Evolutionary conservation across 2,113 vertebrate species (phyloP), one percentile per base, ranked within the genome.

Genomic region (Pygoscelis antarcticus): DNA sequence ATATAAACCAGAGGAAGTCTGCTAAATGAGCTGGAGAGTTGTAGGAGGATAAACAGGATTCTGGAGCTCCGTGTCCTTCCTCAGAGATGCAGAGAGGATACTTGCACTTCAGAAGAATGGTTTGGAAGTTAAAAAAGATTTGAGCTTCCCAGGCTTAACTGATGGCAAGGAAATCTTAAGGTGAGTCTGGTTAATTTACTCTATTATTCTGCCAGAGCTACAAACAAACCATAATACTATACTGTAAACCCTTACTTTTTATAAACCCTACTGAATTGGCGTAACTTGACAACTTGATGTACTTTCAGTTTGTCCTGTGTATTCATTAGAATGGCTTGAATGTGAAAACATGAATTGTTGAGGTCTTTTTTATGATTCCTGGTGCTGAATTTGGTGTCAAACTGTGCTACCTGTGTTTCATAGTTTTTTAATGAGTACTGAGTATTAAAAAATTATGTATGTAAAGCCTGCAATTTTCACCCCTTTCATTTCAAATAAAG

Each of bases 351-450:
- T 74, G 22, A 64, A 62, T 82, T 78, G 3, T 19, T 64, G n/a
- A 36, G 13, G 6, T 29, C 2, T 57, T 40, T 23, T 47, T 62
- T 4, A 1, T 44, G 27, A 51, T 60, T 23, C 7, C 7, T 1
- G 4, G 21, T 55, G 16, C 30, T 64, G 54, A 64, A 29, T 57
- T 58, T 52, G 34, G 6, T 64, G 38, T 54, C 21, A 68, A 54
- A 71, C 26, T 44, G 2, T 38, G 7, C 3, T 76, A 47, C 7
- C 6, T 52, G 40, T 75, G 6, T 60, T 78, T 92, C 32, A 25
- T 9, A 34, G 5, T 36, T 65, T 13, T 87, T 60, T 32, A 23
- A 9, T 0, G 0, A 60, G 34, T 54, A 51, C 17, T 30, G 42
- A 47, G 8, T n/a, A 64, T 25, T 58, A 46, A 49, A 9, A 78